These are phyloP conservation scores for Chrysolina oricalcia DNA, from an alignment of 2,888 invertebrate genomes.

Conservation along the genomic window DNA sequence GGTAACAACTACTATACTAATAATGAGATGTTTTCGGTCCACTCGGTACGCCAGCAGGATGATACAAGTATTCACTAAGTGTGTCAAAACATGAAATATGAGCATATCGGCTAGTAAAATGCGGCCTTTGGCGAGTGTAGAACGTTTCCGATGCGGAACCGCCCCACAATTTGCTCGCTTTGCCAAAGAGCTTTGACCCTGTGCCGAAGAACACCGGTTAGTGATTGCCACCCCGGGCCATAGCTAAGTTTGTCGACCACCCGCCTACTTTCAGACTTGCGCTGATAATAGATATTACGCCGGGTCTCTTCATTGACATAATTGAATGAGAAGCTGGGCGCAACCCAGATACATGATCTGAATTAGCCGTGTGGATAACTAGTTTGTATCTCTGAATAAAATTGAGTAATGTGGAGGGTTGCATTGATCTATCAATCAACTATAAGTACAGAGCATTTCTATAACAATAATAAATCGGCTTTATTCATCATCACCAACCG, in stretches of 20 bases:
- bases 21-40: background rate
- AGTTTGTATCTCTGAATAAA: too few species aligned
- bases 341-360: background rate
- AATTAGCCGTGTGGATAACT: background rate
- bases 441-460: too few species aligned
- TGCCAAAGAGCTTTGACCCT: slow-evolving; percentile 32
- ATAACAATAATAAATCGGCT: too few species aligned
- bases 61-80: slow-evolving; percentile 32
- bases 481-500: too few species aligned
- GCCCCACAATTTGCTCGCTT: slow-evolving; percentile 33
- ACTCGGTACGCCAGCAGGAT: slow-evolving; percentile 25
- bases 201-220: slow-evolving; percentile 30
- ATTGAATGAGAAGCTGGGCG: slow-evolving; percentile 20
- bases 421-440: too few species aligned
- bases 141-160: slow-evolving; percentile 37
- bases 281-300: slow-evolving; percentile 40
- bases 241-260: slow-evolving; percentile 34
- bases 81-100: slow-evolving; percentile 41
- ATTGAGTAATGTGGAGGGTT: too few species aligned
- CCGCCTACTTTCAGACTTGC: slow-evolving; percentile 34
- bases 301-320: slow-evolving; percentile 17
- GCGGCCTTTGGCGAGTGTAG: slow-evolving; percentile 23
- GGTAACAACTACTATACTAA: too few species aligned
- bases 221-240: slow-evolving; percentile 39
- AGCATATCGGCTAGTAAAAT: slow-evolving; percentile 29